Conservation (phyloP, 2,888 invertebrate species). For the Pterobdella sp. region DNA sequence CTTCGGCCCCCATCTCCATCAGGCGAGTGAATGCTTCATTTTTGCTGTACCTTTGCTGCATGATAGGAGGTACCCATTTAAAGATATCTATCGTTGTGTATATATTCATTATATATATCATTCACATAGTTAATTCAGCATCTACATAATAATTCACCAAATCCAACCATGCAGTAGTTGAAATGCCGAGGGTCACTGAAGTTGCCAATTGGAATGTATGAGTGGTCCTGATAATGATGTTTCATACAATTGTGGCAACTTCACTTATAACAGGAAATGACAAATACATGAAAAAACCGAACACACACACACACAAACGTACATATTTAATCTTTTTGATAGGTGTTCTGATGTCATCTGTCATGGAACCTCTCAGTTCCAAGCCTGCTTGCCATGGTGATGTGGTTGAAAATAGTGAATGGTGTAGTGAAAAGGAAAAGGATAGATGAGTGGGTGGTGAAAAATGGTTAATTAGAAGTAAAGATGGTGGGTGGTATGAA, state of each 20-base stretch:
- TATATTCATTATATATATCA: not conserved
- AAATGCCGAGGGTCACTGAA: not conserved
- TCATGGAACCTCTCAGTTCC: not conserved
- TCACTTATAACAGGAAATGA: not conserved
- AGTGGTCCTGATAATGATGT: not conserved
- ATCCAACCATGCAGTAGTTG: not conserved
- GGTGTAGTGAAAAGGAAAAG: not conserved
- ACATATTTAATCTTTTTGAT: constrained; percentile 6
- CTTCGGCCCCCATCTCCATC: constrained; percentile 84
- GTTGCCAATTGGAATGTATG: not conserved
- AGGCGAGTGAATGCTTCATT: constrained; percentile 58
- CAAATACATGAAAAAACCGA: not conserved
- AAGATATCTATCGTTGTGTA: not conserved
- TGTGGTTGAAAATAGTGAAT: constrained; percentile 29
- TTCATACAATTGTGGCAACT: not conserved
- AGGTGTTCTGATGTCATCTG: not conserved
- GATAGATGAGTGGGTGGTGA: not conserved
- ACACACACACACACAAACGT: not conserved
- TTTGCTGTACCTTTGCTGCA: constrained; percentile 23
- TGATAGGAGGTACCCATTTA: not conserved
- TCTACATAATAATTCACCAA: not conserved
- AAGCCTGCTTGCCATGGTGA: constrained; percentile 17
- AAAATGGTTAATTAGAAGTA: not conserved
- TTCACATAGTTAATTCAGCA: not conserved
- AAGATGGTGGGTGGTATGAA: not conserved